These are phyloP conservation scores for Rissa tridactyla DNA, from an alignment of 2,113 vertebrate genomes.

Conservation along the genomic window DNA sequence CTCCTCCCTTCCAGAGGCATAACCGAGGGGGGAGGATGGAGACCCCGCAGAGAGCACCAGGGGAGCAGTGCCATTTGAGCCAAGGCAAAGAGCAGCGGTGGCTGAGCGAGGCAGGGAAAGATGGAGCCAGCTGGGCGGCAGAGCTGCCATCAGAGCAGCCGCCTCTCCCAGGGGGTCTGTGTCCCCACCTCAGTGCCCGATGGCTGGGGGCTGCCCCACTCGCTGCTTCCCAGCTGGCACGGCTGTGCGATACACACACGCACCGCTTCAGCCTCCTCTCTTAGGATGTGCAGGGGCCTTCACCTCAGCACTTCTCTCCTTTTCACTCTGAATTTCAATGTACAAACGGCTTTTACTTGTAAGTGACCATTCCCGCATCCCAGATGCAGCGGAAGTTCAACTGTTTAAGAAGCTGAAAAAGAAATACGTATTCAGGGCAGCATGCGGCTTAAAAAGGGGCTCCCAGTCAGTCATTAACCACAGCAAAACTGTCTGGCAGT, in stretches of 20 bases:
- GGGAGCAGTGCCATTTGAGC: neutral
- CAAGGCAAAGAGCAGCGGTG: neutral
- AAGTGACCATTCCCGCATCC: neutral
- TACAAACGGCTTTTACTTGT: neutral
- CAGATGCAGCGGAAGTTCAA: neutral
- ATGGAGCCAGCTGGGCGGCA: neutral
- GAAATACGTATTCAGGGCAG: neutral
- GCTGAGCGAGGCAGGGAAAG: neutral
- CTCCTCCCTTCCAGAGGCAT: neutral
- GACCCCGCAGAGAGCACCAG: neutral
- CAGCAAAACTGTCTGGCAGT: neutral
- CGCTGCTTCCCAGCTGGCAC: rapidly evolving
- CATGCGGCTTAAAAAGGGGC: neutral
- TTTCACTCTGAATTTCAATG: neutral
- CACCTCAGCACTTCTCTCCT: neutral
- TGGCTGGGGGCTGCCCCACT: rapidly evolving
- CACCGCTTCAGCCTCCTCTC: neutral
- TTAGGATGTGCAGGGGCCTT: rapidly evolving
- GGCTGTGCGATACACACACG: rapidly evolving
- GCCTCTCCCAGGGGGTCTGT: neutral
- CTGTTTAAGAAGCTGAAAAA: neutral
- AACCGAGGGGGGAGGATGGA: neutral
- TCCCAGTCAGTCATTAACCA: neutral
- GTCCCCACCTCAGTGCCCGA: neutral
- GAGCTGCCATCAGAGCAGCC: neutral